These are phyloP conservation scores for Lamellibrachia satsuma DNA, from an alignment of 2,888 invertebrate genomes.

Conservation along the genomic window DNA sequence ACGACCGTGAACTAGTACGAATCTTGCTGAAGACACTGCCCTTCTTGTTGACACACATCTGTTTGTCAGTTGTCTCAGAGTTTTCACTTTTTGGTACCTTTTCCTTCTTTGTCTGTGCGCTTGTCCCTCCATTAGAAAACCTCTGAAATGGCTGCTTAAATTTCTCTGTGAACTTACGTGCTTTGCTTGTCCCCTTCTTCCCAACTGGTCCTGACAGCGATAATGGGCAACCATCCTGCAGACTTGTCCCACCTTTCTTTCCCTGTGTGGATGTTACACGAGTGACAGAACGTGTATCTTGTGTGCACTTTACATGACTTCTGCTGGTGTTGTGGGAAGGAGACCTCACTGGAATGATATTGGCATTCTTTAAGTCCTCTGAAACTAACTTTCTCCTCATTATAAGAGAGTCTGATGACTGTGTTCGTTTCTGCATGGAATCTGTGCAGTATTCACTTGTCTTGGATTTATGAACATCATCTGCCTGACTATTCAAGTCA, in stretches of 20 bases:
- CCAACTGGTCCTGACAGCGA: not conserved
- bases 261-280: not conserved
- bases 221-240: not conserved
- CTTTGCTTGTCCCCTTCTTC: not conserved
- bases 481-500: not conserved
- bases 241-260: not conserved
- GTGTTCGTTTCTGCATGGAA: constrained; percentile 3
- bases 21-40: constrained; percentile 13
- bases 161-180: not conserved
- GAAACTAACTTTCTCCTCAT: not conserved
- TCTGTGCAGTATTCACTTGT: not conserved
- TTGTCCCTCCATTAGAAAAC: not conserved
- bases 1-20: not conserved
- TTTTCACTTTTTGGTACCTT: not conserved
- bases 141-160: constrained; percentile 6
- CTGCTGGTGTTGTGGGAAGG: not conserved
- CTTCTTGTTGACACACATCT: not conserved
- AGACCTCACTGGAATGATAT: not conserved
- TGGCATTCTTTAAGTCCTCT: not conserved
- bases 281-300: not conserved
- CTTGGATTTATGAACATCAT: not conserved
- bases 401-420: not conserved
- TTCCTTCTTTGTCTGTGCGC: not conserved
- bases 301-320: not conserved
- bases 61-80: not conserved